Evolutionary conservation across 64 coral and sea anemone species (phyloP), one percentile per base, ranked within the genome.

Genomic region (Anthopleura sola): DNA sequence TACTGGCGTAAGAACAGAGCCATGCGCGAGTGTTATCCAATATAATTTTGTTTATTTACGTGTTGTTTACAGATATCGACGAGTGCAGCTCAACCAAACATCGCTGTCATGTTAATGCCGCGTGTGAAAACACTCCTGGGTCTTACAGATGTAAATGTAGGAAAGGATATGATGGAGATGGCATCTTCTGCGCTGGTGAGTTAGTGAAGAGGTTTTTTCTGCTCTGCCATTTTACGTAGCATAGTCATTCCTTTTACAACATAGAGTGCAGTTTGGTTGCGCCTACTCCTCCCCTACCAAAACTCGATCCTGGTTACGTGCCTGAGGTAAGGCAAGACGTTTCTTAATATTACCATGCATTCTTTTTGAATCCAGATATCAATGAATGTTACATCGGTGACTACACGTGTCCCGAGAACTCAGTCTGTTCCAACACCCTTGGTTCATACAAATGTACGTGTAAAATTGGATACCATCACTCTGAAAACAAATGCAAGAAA

Each of bases 131-230:
- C 55, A 80, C 74, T 32, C 75, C 55, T 26, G 86, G 86, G 1
- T 88, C 86, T 0, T 88, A 60, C 38, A 49, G 21, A 0, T 88
- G 86, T 32, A 81, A 82, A 21, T 88, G 86, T 46, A 79, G 68
- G 33, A 44, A 81, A 23, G 86, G 86, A 2, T 88, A 81, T 46
- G 77, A 78, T 81, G 76, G 86, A 6, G 55, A 87, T 80, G 86
- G 86, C 14, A 60, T 87, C 51, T 55, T 24, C 39, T 87, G 86
- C 60, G 86, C 36, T 47, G 85, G 85, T 86, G 16, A 86, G 71
- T 86, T n/a, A 58, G 19, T 58, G 3, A n/a, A n/a, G n/a, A n/a
- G n/a, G n/a, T n/a, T n/a, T n/a, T n/a, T n/a, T n/a, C n/a, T n/a
- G n/a, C n/a, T n/a, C n/a, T n/a, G n/a, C n/a, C n/a, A n/a, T n/a